Conservation (phyloP, 2,888 invertebrate genomes). For the Lepeophtheirus nordmannii region DNA sequence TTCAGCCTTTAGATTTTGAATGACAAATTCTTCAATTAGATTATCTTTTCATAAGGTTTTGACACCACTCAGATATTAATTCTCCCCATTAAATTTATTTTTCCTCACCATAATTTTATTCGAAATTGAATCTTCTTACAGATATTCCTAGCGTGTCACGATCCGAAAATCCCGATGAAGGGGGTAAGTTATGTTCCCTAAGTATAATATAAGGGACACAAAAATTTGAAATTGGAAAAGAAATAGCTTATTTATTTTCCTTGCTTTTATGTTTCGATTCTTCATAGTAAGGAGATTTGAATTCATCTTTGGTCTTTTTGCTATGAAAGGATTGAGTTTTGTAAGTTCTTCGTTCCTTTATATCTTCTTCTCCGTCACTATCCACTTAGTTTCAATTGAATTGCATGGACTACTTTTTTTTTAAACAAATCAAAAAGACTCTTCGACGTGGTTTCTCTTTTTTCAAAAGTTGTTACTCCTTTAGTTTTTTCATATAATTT, state of each 20-base stretch:
- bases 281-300: too few species aligned
- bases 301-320: too few species aligned
- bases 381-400: too few species aligned
- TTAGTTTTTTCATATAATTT: too few species aligned
- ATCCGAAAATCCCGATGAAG: conserved; percentile 3
- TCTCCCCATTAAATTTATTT: background rate
- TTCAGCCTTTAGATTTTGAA: background rate
- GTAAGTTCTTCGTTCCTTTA: too few species aligned
- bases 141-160: background rate
- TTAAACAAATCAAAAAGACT: too few species aligned
- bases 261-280: background rate
- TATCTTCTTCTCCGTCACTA: too few species aligned
- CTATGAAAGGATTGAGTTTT: too few species aligned
- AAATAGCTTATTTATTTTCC: background rate
- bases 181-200: background rate
- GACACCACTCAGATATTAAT: background rate
- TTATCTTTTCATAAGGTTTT: background rate
- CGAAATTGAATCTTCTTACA: background rate
- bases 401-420: too few species aligned
- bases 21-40: background rate
- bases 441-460: too few species aligned
- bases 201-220: background rate
- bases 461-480: too few species aligned
- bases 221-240: too few species aligned
- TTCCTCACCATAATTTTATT: background rate